Conservation (phyloP, 2,113 vertebrate genomes). For the Formicarius rufipectus region DNA sequence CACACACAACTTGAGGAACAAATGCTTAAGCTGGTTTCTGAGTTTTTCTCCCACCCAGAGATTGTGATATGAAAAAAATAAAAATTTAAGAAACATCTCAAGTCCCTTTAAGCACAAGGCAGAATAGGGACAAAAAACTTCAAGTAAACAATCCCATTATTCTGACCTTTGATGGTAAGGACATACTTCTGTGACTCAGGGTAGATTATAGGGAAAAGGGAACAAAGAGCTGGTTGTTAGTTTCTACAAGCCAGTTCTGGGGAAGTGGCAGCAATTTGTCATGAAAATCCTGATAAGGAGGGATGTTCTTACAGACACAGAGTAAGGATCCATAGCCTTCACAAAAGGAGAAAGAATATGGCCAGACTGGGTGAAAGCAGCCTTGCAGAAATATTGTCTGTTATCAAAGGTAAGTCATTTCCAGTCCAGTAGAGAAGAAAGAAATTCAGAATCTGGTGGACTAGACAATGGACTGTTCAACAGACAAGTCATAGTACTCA, state of each 20-base stretch:
- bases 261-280: background rate
- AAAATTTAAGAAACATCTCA: background rate
- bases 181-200: background rate
- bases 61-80: background rate
- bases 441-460: background rate
- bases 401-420: background rate
- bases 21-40: slow-evolving; percentile 45
- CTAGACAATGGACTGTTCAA: background rate
- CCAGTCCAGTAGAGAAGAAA: background rate
- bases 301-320: background rate
- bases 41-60: background rate
- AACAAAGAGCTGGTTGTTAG: background rate
- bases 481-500: background rate
- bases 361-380: background rate
- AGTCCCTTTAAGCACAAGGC: background rate
- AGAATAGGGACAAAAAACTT: background rate
- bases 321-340: background rate
- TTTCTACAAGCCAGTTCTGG: background rate
- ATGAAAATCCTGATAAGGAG: background rate
- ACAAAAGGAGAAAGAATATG: background rate
- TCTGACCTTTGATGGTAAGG: background rate
- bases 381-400: background rate
- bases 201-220: background rate
- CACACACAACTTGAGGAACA: slow-evolving; percentile 24
- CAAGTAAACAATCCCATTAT: background rate